Evolutionary conservation across 2,113 vertebrate genomes (phyloP), one percentile per base, ranked within the genome.

Genomic region (Dromas ardeola): DNA sequence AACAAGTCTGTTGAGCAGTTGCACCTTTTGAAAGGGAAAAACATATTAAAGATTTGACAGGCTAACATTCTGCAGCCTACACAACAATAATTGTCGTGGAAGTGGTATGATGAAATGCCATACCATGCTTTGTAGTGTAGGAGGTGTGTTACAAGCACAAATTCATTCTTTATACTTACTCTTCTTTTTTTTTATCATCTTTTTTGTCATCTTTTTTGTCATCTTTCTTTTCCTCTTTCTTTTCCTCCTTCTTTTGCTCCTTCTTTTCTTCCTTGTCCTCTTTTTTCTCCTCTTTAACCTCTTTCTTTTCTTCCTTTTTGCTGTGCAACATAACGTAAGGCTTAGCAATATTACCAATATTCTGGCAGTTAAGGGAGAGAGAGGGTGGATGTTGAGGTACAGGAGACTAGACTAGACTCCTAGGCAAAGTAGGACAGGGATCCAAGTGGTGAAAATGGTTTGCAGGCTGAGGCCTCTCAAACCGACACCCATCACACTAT

Each of bases 221-320:
- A 1, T 98, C 97, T 65, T 98, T 97, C 1, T 97, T 98, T 0
- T 98, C 98, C 1, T 98, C 97, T 3, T 99, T 98, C 1, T 98
- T 97, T 5, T 98, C 97, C 15, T 98, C 96, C 1, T 98, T 98
- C 13, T 98, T 97, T 9, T 97, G 94, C 55, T 97, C 96, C 6
- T 97, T 95, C 3, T 98, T 98, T 6, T 98, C 96, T 5, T 98
- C 97, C 6, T 88, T 70, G 63, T 98, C 98, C 47, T 99, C 97
- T 53, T 99, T 98, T 27, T 98, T 97, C 49, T 99, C 98, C 67
- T 99, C 91, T 74, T 98, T 98, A 9, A 98, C 98, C 12, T 98
- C 97, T 76, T 99, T 98, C 71, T 98, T 98, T 91, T 98, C 98
- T 56, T 98, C 98, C 91, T 99, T 99, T 98, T 99, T 99, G 97